Evolutionary conservation across 1,140 invertebrate genomes (phyloP).

Genomic region (Drosophila willistoni): DNA sequence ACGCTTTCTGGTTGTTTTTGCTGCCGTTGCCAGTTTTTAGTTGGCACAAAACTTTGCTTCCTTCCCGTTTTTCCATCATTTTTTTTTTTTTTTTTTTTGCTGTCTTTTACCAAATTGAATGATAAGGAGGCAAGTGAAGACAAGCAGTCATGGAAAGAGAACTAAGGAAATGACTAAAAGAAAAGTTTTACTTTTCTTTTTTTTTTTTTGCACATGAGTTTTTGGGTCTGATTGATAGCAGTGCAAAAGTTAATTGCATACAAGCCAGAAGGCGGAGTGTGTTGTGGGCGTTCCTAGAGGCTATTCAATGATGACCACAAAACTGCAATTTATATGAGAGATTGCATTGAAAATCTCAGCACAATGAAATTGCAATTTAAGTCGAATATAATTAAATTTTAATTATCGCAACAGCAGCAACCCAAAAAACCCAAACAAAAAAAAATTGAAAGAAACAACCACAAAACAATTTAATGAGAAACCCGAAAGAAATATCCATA

Average conservation of each 20-base stretch:
- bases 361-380: constrained; percentile 72
- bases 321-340: constrained; percentile 64
- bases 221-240: constrained; percentile 66
- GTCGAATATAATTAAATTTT: constrained; percentile 72
- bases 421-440: constrained; percentile 6
- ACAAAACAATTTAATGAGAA: constrained; percentile 11
- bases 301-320: constrained; percentile 40
- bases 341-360: constrained; percentile 48
- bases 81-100: constrained; percentile 31
- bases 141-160: not conserved
- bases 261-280: not conserved
- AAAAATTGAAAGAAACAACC: not conserved
- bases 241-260: constrained; percentile 77
- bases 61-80: constrained; percentile 5
- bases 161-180: constrained; percentile 44
- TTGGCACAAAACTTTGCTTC: constrained; percentile 68
- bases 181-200: constrained; percentile 56
- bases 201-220: constrained; percentile 28
- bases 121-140: constrained; percentile 52
- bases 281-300: not conserved
- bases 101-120: constrained; percentile 68
- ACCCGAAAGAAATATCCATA: constrained; percentile 9
- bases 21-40: constrained; percentile 58
- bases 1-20: constrained; percentile 53
- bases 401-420: constrained; percentile 55